A percentile compares a stretch with the other conserved stretches of the same genome.
Evolutionary conservation across 2,888 invertebrate genomes (phyloP).

Genomic region (Euphydryas editha): DNA sequence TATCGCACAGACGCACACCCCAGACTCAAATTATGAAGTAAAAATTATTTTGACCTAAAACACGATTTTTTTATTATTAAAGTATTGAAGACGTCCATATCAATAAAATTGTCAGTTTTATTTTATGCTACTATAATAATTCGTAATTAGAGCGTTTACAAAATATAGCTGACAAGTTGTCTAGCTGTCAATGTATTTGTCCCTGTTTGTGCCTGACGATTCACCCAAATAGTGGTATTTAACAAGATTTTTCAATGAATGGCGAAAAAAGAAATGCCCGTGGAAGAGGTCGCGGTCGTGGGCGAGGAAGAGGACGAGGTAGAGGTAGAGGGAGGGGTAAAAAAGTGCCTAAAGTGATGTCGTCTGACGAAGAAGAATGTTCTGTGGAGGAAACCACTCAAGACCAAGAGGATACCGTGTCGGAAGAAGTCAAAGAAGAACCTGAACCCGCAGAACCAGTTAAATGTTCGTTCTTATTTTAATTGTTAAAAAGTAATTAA

Average conservation of each 20-base stretch:
- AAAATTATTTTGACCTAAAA: too few species aligned
- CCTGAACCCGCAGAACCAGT: conserved; percentile 77
- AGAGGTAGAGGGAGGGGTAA: conserved; percentile 88
- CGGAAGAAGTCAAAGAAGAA: conserved; percentile 75
- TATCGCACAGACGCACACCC: too few species aligned
- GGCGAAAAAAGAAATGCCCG: conserved; percentile 85
- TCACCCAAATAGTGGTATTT: conserved; percentile 15
- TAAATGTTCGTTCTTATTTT: conserved; percentile 68
- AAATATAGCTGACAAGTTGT: not conserved
- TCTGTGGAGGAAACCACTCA: conserved; percentile 79
- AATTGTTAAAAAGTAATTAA: too few species aligned
- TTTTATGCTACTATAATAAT: not conserved
- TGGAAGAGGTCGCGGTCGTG: conserved; percentile 90
- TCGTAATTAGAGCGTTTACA: not conserved
- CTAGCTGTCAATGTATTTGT: conserved; percentile 22
- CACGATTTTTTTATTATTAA: too few species aligned
- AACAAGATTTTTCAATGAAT: conserved; percentile 60
- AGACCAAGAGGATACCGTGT: conserved; percentile 77
- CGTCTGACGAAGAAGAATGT: conserved; percentile 83
- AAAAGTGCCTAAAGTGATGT: conserved; percentile 89
- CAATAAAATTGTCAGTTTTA: not conserved
- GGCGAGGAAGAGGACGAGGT: conserved; percentile 90
- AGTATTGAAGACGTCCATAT: not conserved
- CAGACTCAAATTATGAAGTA: too few species aligned
- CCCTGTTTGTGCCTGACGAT: conserved; percentile 10